Conservation (phyloP, 2,888 invertebrate species). For the Odontomyia ornata region DNA sequence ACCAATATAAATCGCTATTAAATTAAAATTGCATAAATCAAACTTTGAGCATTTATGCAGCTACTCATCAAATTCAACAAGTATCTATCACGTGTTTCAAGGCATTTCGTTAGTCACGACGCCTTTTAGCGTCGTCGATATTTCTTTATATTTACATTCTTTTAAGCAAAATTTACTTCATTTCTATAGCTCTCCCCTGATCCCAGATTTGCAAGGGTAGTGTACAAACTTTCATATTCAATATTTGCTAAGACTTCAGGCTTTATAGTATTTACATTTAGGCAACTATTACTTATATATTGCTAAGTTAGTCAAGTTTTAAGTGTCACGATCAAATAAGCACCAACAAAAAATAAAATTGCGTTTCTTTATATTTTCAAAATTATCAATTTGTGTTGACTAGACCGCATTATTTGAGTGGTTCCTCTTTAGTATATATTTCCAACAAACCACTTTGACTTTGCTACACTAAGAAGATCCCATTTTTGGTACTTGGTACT, state of each 20-base stretch:
- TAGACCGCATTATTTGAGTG: no score
- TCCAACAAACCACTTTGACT: no score
- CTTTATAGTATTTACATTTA: not conserved
- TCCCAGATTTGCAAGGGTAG: conserved; percentile 64
- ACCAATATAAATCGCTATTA: conserved; percentile 48
- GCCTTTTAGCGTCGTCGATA: not conserved
- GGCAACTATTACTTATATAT: conserved; percentile 19
- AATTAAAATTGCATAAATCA: conserved; percentile 46
- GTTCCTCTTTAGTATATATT: no score
- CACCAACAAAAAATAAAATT: not conserved
- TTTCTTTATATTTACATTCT: conserved; percentile 18
- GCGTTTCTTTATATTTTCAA: not conserved
- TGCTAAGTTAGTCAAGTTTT: conserved; percentile 30
- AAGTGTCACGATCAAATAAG: not conserved
- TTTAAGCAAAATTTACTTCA: not conserved
- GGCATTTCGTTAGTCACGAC: not conserved
- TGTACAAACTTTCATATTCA: conserved; percentile 50
- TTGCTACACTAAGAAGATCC: no score
- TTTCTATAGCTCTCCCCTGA: conserved; percentile 65
- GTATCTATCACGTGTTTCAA: not conserved
- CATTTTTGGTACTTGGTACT: no score
- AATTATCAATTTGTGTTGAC: not conserved
- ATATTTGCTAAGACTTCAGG: conserved; percentile 24
- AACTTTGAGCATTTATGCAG: conserved; percentile 42
- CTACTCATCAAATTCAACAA: not conserved